Evolutionary conservation across 2,113 vertebrate species (phyloP).

Genomic region (Pluvianellus socialis): DNA sequence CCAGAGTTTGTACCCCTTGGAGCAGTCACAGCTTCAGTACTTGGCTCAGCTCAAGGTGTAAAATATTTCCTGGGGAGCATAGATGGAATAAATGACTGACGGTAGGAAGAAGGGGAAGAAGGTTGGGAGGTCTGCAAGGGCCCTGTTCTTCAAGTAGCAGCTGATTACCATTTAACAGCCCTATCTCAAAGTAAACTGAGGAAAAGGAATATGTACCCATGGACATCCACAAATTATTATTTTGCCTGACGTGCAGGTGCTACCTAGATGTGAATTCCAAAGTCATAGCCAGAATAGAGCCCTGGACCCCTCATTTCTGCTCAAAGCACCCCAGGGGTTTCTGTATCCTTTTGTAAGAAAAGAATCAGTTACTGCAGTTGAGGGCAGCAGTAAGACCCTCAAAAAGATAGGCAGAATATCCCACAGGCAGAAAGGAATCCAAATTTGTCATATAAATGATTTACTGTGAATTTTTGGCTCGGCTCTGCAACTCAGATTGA

Average conservation of each 20-base stretch:
- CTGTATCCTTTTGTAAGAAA: background rate
- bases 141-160: background rate
- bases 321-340: background rate
- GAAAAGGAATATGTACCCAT: background rate
- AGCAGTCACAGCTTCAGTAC: background rate
- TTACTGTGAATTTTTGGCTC: slow-evolving; percentile 8
- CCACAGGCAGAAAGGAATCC: background rate
- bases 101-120: background rate
- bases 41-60: background rate
- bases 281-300: background rate
- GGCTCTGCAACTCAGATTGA: background rate
- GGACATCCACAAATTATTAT: background rate
- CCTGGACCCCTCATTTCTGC: background rate
- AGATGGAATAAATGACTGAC: background rate
- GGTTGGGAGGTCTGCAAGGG: background rate
- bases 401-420: background rate
- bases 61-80: background rate
- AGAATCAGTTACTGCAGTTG: background rate
- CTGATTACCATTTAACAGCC: background rate
- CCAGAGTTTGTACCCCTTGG: background rate
- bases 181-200: background rate
- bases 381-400: background rate
- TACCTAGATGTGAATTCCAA: background rate
- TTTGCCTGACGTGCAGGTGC: background rate
- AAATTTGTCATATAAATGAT: background rate